Conservation (phyloP, 2,113 vertebrate genomes). For the Malurus alboscapulatus region DNA sequence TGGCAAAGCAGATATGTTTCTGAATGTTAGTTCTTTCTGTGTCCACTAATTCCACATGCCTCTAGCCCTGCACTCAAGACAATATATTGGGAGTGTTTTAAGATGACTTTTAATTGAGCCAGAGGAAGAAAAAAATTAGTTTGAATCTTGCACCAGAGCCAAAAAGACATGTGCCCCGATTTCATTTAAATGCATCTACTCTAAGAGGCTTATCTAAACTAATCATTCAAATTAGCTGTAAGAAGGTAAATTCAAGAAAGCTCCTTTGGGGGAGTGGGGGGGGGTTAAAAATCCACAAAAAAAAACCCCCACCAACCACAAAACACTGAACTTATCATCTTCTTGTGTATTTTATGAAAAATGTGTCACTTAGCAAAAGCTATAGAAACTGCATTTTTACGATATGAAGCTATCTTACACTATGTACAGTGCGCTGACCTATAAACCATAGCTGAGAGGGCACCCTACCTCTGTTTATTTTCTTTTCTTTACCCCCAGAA, state of each 20-base stretch:
- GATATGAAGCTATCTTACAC: neutral
- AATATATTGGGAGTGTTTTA: constrained; percentile 48
- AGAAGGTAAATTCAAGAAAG: constrained; percentile 79
- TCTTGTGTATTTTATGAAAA: constrained; percentile 8
- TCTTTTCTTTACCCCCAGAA: neutral
- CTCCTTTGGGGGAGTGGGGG: neutral
- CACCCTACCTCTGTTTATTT: constrained; percentile 53
- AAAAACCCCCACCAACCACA: neutral
- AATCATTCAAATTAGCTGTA: constrained; percentile 83
- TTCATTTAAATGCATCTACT: constrained; percentile 80
- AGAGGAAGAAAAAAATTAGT: constrained; percentile 49
- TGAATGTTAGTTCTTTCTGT: constrained; percentile 45
- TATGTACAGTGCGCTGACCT: neutral
- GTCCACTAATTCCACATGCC: constrained; percentile 52
- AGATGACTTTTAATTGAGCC: constrained; percentile 68
- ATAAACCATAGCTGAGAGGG: neutral
- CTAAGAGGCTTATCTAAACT: constrained; percentile 82
- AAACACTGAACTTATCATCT: neutral
- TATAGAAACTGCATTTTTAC: neutral
- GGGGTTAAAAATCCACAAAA: neutral
- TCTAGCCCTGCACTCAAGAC: neutral
- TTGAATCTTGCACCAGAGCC: constrained; percentile 66
- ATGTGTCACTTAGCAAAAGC: neutral
- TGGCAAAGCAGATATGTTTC: constrained; percentile 48
- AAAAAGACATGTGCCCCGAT: constrained; percentile 76